phyloP scores from a whole-genome alignment of 2,888 invertebrate genomes.

The Apeira syringaria region DNA sequence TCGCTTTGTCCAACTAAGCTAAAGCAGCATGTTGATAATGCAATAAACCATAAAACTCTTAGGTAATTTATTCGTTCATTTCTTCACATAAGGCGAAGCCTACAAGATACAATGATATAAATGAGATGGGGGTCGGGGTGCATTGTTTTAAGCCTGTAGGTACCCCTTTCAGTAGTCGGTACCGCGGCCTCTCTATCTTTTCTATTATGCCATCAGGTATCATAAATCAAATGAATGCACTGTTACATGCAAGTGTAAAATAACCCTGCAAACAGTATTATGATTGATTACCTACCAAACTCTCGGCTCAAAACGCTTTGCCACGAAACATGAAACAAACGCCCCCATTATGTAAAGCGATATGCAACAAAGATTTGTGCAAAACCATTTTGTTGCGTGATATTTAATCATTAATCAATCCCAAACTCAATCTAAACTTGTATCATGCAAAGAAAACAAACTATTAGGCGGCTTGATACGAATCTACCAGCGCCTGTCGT shows the following conservation, averaged over 20 bases:
- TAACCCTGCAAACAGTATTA: background rate
- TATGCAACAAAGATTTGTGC: slow-evolving; percentile 8
- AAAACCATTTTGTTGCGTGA: slow-evolving; percentile 15
- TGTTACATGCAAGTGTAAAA: background rate
- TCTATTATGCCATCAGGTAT: too few relatives aligned
- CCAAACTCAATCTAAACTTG: background rate
- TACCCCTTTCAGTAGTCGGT: too few relatives aligned
- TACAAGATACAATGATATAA: too few relatives aligned
- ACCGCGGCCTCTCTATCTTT: too few relatives aligned
- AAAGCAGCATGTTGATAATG: too few relatives aligned
- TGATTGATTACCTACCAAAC: slow-evolving; percentile 5
- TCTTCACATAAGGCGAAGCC: too few relatives aligned
- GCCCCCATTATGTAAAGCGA: slow-evolving; percentile 4
- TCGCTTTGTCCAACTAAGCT: too few relatives aligned
- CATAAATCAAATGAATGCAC: background rate
- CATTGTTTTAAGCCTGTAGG: too few relatives aligned
- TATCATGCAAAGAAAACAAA: slow-evolving; percentile 5
- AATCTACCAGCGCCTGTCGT: slow-evolving; percentile 5
- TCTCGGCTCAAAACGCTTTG: background rate
- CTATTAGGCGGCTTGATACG: background rate
- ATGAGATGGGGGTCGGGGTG: too few relatives aligned
- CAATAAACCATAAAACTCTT: too few relatives aligned
- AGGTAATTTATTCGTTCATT: too few relatives aligned
- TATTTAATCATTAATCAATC: slow-evolving; percentile 17
- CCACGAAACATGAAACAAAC: too few relatives aligned